These are phyloP conservation scores for Drosophila nigromelanica DNA, from an alignment of 1,140 invertebrate genomes.

Conservation along the genomic window DNA sequence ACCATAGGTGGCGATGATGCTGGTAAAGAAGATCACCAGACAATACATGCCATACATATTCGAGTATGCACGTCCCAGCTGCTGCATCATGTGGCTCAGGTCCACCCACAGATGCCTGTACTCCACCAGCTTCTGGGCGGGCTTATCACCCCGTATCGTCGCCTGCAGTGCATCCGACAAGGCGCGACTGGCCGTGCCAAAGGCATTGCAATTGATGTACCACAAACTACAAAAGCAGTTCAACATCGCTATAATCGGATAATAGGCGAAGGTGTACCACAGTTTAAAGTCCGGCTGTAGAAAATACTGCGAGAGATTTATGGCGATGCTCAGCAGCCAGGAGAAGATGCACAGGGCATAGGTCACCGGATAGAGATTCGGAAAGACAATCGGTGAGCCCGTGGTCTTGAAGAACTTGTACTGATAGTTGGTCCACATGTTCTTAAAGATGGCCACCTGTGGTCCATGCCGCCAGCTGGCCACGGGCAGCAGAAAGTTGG, in stretches of 20 bases:
- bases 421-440: slow-evolving; percentile 90
- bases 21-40: slow-evolving; percentile 88
- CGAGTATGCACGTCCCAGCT: slow-evolving; percentile 88
- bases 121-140: slow-evolving; percentile 86
- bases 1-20: slow-evolving; percentile 88
- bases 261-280: slow-evolving; percentile 89
- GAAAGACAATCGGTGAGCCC: slow-evolving; percentile 87
- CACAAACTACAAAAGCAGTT: slow-evolving; percentile 88
- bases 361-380: slow-evolving; percentile 86
- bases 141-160: slow-evolving; percentile 86
- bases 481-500: slow-evolving; percentile 88
- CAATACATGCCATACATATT: slow-evolving; percentile 90
- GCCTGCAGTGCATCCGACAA: slow-evolving; percentile 86
- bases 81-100: slow-evolving; percentile 89
- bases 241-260: slow-evolving; percentile 88
- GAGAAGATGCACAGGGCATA: slow-evolving; percentile 87
- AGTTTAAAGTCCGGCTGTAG: slow-evolving; percentile 88
- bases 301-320: slow-evolving; percentile 88
- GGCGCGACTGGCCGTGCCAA: slow-evolving; percentile 87
- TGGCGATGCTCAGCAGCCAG: slow-evolving; percentile 86
- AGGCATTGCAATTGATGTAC: slow-evolving; percentile 88
- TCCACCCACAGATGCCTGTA: slow-evolving; percentile 88
- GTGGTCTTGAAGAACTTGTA: slow-evolving; percentile 88
- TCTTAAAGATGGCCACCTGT: slow-evolving; percentile 89
- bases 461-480: slow-evolving; percentile 88